Evolutionary conservation across 53 echinoderm and acorn worm genomes (phyloP), one percentile per base, ranked within the genome.

Genomic region (Pentamera pediparva): DNA sequence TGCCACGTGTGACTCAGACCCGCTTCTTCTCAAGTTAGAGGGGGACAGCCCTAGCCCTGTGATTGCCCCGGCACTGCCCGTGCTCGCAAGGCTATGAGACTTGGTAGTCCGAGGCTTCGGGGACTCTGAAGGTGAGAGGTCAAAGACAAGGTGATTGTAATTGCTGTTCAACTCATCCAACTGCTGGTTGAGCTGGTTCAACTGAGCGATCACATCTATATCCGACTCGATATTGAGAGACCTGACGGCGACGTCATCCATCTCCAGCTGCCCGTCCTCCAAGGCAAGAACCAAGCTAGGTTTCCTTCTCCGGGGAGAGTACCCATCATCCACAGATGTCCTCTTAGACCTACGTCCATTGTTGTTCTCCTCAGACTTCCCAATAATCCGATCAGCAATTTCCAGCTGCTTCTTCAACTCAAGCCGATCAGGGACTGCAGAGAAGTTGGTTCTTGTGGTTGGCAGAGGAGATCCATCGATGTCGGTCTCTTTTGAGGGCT

Each of bases 261-360:
- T 88, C 32, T 91, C 88, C n/a, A 96, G 75, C 22, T 79, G 80
- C 24, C 96, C 96, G 65, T 91, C 96, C 36, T 85, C 79, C 47
- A 90, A 34, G 31, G 96, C 96, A n/a, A 91, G 76, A 20, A 87
- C 77, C 77, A 96, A 78, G 59, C 96, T 96, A 73, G 79, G 82
- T 60, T 88, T 87, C 32, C 96, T 78, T 11, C 65, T 41, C 13
- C 37, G 11, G 0, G 58, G 58, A 27, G 17, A 26, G 21, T 9
- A 12, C 4, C 32, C 58, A 29, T 28, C 58, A 17, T 57, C 58
- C 58, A 57, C 58, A 4, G 58, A 22, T 27, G 58, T 9, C 13
- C 29, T 12, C 29, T 4, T 28, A 5, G 11, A 12, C 13, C 32
- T 32, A 26, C 45, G 40, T 18, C 29, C 28, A 20, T 67, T 67